Evolutionary conservation across 2,888 invertebrate genomes (phyloP).

Genomic region (Drosophila lutescens): DNA sequence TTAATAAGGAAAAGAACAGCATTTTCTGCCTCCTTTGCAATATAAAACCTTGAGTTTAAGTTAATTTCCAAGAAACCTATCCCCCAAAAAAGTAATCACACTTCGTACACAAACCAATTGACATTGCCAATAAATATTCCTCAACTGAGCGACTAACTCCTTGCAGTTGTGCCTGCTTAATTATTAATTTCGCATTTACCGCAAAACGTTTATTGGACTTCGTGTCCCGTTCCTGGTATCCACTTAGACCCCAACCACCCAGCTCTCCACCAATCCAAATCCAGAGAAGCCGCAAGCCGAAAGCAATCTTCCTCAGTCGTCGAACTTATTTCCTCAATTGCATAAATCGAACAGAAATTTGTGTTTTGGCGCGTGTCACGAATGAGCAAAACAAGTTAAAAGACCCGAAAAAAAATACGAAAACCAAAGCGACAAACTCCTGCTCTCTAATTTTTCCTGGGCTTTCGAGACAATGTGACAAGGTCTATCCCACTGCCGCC

Average conservation of each 20-base stretch:
- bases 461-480: slow-evolving; percentile 71
- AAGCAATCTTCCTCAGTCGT: slow-evolving; percentile 46
- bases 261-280: slow-evolving; percentile 14
- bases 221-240: slow-evolving; percentile 20
- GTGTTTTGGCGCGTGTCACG: slow-evolving; percentile 75
- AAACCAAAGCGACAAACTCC: slow-evolving; percentile 37
- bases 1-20: too few species aligned
- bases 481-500: slow-evolving; percentile 45
- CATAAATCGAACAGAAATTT: slow-evolving; percentile 79
- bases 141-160: slow-evolving; percentile 1
- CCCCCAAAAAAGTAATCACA: slow-evolving; percentile 36
- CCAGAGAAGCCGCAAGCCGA: slow-evolving; percentile 32
- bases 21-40: too few species aligned
- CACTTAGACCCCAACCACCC: slow-evolving; percentile 13
- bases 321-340: slow-evolving; percentile 73
- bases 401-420: slow-evolving; percentile 35
- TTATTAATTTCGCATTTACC: slow-evolving; percentile 79
- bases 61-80: not conserved
- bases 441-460: slow-evolving; percentile 45
- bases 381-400: slow-evolving; percentile 61
- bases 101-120: slow-evolving; percentile 43
- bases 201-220: slow-evolving; percentile 71
- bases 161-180: slow-evolving; percentile 57
- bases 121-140: slow-evolving; percentile 50
- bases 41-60: too few species aligned